Evolutionary conservation across 2,888 invertebrate genomes (phyloP).

Genomic region (Torymus texanus): DNA sequence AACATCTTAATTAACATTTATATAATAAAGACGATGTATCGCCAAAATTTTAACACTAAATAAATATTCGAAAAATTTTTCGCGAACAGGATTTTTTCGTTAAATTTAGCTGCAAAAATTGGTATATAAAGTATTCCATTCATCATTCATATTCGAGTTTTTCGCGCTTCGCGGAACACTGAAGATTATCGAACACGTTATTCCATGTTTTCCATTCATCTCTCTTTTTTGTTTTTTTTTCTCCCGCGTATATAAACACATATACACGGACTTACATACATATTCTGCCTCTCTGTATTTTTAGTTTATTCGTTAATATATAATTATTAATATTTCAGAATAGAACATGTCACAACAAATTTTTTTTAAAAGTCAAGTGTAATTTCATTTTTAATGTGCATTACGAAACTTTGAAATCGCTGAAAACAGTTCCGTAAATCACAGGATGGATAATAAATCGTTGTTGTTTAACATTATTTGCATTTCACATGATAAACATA

Average conservation of each 20-base stretch:
- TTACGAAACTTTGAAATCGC: slow-evolving; percentile 26
- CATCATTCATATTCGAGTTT: not conserved
- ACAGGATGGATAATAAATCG: slow-evolving; percentile 36
- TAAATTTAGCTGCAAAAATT: slow-evolving; percentile 43
- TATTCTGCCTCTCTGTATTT: slow-evolving; percentile 12
- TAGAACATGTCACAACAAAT: slow-evolving; percentile 23
- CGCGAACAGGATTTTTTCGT: slow-evolving; percentile 19
- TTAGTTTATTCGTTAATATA: slow-evolving; percentile 37
- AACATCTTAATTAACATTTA: slow-evolving; percentile 30
- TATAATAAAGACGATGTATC: slow-evolving; percentile 6
- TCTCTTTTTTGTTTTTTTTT: slow-evolving; percentile 17
- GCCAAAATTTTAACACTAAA: slow-evolving; percentile 20
- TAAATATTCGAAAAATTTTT: slow-evolving; percentile 35
- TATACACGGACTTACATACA: slow-evolving; percentile 21
- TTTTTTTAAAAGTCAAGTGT: slow-evolving; percentile 29
- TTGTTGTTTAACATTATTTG: slow-evolving; percentile 37
- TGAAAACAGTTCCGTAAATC: slow-evolving; percentile 29
- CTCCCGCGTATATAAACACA: slow-evolving; percentile 31
- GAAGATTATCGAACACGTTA: slow-evolving; percentile 6
- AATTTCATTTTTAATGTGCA: slow-evolving; percentile 4
- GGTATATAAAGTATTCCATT: slow-evolving; percentile 31
- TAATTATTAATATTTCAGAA: slow-evolving; percentile 36
- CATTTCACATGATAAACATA: slow-evolving; percentile 28
- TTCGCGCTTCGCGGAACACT: not conserved
- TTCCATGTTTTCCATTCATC: slow-evolving; percentile 17